Percentiles rank a stretch among this genome's conserved stretches.
Conservation (phyloP, 2,113 vertebrate species). For the Blennius ocellaris region DNA sequence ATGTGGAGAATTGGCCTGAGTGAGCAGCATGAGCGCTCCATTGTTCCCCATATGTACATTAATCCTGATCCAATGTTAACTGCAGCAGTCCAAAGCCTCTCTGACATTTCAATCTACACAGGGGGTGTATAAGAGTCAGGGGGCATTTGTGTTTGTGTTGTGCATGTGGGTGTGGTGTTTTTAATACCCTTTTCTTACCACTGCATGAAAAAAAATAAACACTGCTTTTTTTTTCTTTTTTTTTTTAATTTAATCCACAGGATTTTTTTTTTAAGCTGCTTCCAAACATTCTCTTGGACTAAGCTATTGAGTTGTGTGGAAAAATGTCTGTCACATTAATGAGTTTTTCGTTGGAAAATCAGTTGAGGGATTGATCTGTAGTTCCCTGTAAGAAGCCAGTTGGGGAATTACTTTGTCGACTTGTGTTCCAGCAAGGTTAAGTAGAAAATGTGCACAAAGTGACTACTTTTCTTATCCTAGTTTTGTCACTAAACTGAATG, state of each 20-base stretch:
- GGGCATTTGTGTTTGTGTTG: constrained; percentile 24
- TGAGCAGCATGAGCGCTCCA: constrained; percentile 28
- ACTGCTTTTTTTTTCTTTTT: constrained; percentile 44
- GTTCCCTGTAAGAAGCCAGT: neutral
- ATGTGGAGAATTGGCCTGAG: constrained; percentile 42
- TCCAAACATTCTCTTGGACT: constrained; percentile 52
- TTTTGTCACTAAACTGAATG: neutral
- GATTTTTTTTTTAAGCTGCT: constrained; percentile 60
- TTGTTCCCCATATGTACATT: constrained; percentile 71
- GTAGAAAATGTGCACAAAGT: constrained; percentile 5
- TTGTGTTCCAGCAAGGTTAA: constrained; percentile 24
- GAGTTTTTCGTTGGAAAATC: constrained; percentile 50
- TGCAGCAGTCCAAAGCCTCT: constrained; percentile 23
- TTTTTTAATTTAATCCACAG: constrained; percentile 68
- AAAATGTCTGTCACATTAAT: constrained; percentile 56
- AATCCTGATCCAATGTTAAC: constrained; percentile 55
- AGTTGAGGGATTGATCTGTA: constrained; percentile 21
- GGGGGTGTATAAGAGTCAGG: constrained; percentile 25
- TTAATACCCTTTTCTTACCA: constrained; percentile 59
- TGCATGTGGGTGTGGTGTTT: constrained; percentile 35
- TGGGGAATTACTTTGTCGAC: constrained; percentile 35
- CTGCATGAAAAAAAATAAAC: neutral
- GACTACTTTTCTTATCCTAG: neutral
- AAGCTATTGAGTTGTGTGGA: constrained; percentile 48
- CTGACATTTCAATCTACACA: constrained; percentile 66